Evolutionary conservation across 1,140 invertebrate species (phyloP).

Genomic region (Mercenaria mercenaria): DNA sequence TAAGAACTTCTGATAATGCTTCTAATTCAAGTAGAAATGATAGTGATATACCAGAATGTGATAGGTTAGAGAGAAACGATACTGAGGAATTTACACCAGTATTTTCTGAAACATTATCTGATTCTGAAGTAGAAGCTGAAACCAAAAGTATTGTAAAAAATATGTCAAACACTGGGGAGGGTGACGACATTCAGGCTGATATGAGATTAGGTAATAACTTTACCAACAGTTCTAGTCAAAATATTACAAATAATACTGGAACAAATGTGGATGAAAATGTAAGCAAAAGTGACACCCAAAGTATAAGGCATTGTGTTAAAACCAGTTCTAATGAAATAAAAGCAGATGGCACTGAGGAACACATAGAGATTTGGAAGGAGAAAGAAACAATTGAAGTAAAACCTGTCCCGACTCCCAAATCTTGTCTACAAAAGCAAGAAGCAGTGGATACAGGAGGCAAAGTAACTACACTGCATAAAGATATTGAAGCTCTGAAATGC

Average conservation of each 20-base stretch:
- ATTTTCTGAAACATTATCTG: background rate
- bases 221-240: background rate
- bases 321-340: background rate
- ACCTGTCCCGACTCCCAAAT: background rate
- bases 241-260: background rate
- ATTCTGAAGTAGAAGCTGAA: background rate
- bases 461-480: background rate
- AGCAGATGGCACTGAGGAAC: background rate
- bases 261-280: background rate
- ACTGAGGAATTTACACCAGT: background rate
- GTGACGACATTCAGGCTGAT: background rate
- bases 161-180: background rate
- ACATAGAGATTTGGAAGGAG: conserved; percentile 16
- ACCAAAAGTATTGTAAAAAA: background rate
- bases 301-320: too few species aligned
- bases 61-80: background rate
- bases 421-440: background rate
- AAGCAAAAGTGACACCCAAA: background rate
- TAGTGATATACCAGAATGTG: background rate
- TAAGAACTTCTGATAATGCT: background rate
- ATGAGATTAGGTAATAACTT: background rate
- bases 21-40: background rate
- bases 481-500: background rate
- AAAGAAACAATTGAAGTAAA: background rate
- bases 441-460: background rate